Conservation (phyloP, 2,888 invertebrate species). For the Podotricha telesiphe region DNA sequence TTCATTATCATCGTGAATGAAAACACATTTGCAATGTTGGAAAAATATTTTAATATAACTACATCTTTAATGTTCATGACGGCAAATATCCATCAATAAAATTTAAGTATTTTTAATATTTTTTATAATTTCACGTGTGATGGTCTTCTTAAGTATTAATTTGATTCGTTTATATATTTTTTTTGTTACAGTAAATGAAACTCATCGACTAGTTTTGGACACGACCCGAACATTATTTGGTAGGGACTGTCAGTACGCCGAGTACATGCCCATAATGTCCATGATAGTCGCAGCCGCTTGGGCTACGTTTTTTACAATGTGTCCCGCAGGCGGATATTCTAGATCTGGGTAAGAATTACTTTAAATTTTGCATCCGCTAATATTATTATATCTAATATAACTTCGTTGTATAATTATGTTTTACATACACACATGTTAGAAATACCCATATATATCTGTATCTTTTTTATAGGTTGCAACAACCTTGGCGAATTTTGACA, state of each 20-base stretch:
- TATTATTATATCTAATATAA: too few relatives aligned
- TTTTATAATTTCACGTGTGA: background rate
- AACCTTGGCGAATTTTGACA: conserved; percentile 73
- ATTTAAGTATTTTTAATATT: background rate
- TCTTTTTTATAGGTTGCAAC: conserved; percentile 56
- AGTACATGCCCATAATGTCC: conserved; percentile 75
- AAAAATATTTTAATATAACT: background rate
- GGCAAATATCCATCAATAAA: background rate
- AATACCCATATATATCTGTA: conserved; percentile 9
- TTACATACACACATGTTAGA: background rate
- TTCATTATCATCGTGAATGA: conserved; percentile 1
- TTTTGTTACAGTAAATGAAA: conserved; percentile 58
- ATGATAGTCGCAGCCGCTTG: conserved; percentile 69
- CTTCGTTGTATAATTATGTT: too few relatives aligned
- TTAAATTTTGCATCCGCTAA: background rate
- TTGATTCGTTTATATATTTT: background rate
- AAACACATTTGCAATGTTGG: background rate
- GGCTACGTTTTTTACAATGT: conserved; percentile 74
- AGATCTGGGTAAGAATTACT: conserved; percentile 60
- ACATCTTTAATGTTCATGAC: background rate
- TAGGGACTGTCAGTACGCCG: conserved; percentile 66
- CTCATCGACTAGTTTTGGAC: conserved; percentile 62
- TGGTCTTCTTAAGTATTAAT: background rate
- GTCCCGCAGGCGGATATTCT: conserved; percentile 68
- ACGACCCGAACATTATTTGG: conserved; percentile 64